Evolutionary conservation across 2,888 invertebrate genomes (phyloP).

Genomic region (Pachymerium ferrugineum): DNA sequence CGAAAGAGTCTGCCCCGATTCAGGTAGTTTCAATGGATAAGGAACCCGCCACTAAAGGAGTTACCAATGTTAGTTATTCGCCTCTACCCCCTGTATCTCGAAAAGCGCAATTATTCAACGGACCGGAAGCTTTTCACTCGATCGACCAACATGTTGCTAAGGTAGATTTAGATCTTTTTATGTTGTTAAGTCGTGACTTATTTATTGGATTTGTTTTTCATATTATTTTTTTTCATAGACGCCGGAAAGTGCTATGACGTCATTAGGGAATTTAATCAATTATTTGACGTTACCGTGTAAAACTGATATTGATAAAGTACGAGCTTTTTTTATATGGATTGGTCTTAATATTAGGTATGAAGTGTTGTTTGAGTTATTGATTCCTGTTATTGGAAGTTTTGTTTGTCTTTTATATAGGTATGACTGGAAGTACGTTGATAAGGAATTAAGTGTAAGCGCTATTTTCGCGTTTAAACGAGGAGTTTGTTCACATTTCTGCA

Average conservation of each 20-base stretch:
- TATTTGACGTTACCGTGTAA: slow-evolving; percentile 38
- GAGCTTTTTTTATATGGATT: slow-evolving; percentile 43
- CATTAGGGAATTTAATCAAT: slow-evolving; percentile 38
- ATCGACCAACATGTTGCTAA: slow-evolving; percentile 31
- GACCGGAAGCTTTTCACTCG: slow-evolving; percentile 11
- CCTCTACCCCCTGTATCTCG: slow-evolving; percentile 42
- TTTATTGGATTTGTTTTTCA: neutral
- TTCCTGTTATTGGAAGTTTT: neutral
- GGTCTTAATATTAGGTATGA: slow-evolving; percentile 42
- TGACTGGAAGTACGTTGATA: slow-evolving; percentile 41
- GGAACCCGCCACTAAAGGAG: slow-evolving; percentile 42
- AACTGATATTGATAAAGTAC: slow-evolving; percentile 41
- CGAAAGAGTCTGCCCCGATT: slow-evolving; percentile 39
- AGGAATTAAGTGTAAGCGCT: slow-evolving; percentile 39
- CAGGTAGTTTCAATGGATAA: slow-evolving; percentile 40
- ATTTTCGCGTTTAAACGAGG: slow-evolving; percentile 41
- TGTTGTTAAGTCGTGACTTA: neutral
- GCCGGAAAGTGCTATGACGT: slow-evolving; percentile 38
- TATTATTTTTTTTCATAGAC: slow-evolving; percentile 33
- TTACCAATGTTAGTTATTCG: slow-evolving; percentile 40
- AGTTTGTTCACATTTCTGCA: slow-evolving; percentile 42
- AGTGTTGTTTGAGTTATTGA: too few species aligned
- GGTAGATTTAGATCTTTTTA: neutral
- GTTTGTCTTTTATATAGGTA: slow-evolving; percentile 38
- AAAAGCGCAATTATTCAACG: slow-evolving; percentile 41